Base-by-base conservation (phyloP, 2,888 invertebrate genomes). In the Pheosia gnoma region DNA sequence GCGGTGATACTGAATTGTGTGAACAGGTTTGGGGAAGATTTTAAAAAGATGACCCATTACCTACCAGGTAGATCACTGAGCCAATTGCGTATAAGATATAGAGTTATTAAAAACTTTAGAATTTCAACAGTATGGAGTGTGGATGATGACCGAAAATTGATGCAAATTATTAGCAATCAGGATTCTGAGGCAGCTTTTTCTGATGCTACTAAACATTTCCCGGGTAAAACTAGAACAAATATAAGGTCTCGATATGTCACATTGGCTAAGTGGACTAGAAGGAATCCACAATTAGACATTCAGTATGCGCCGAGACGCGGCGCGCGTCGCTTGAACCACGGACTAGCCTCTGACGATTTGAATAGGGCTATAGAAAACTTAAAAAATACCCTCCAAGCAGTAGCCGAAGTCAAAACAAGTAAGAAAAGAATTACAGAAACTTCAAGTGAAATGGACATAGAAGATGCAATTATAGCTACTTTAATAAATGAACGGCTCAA, bases 51-150 rank as follows among this genome's bases (percentile, higher is more conserved):
- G 37, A 81, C 91, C 0, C 81, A 91, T 9, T 92, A 94, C 60
- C 89, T 97, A 66, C 95, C 95, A 0, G 94, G 95, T 37, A 94
- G 97, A 38, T 95, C 96, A 0, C 74, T 89, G 6, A 74, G 92
- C 0, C 97, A 97, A 78, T 84, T 96, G 8, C 94, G 95, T 45
- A 88, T 94, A 9, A 94, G 96, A 49, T 96, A 95, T 75, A 82
- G 91, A 54, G 94, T 94, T 45, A 87, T 96, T 25, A 78, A 89
- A 70, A 88, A 81, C 59, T 71, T 72, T 59, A 86, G 87, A 43
- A 77, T 87, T 13, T 94, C 94, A 53, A 85, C 92, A 59, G 86
- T 87, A 0, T 97, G 96, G 95, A 94, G 95, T 0, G 70, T 93
- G 2, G 90, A 94, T 36, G 96, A 96, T 70, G 96, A 97, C 71